phyloP scores from a whole-genome alignment of 2,797 vertebrate species.

The Gymnothorax reevesii region DNA sequence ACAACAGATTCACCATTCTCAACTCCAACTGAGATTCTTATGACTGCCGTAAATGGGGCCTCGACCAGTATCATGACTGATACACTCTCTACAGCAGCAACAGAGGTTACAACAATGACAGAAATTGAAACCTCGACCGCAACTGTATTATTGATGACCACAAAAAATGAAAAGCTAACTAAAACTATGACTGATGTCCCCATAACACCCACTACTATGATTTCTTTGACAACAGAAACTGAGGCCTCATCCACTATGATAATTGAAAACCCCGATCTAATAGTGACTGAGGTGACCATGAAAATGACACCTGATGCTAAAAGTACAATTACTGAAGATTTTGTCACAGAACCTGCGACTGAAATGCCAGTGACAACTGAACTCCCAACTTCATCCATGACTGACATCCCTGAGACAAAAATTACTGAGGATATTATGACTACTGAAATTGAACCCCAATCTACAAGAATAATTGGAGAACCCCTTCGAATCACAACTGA shows the following conservation, averaged over 20 bases:
- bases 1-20: too few species aligned
- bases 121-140: too few species aligned
- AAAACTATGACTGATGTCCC: neutral
- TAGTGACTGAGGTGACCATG: neutral
- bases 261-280: neutral
- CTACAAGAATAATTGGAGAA: neutral
- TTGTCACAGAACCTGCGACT: too few species aligned
- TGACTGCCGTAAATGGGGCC: too few species aligned
- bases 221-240: neutral
- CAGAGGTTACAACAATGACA: neutral
- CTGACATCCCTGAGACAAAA: neutral
- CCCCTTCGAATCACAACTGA: neutral
- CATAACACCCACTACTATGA: neutral
- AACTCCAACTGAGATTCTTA: too few species aligned
- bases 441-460: neutral
- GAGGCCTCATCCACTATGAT: neutral
- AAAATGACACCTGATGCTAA: too few species aligned
- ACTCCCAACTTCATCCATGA: neutral
- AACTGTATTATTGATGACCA: too few species aligned
- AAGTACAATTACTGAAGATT: too few species aligned
- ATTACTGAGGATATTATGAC: neutral
- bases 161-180: neutral
- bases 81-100: too few species aligned
- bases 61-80: neutral
- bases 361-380: neutral